Percentiles rank a stretch among this genome's conserved stretches.
Conservation (phyloP, 2,888 invertebrate species). For the Drosophila kambysellisi region DNA sequence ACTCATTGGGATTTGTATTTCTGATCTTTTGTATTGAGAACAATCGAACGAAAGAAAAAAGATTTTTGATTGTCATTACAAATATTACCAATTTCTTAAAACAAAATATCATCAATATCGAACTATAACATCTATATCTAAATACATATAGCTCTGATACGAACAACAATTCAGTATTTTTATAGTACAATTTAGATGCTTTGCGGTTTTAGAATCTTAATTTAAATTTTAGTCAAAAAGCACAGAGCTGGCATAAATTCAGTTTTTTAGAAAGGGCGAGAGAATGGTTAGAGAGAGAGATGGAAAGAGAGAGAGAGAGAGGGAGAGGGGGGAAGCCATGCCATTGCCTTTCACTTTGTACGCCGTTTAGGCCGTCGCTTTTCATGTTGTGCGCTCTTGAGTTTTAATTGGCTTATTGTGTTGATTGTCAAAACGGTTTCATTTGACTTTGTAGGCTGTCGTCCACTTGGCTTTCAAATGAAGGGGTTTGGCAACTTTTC, state of each 20-base stretch:
- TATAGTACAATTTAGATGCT: not conserved
- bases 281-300: not conserved
- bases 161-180: not conserved
- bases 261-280: slow-evolving; percentile 38
- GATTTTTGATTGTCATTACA: not conserved
- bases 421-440: slow-evolving; percentile 51
- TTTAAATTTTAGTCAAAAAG: slow-evolving; percentile 20
- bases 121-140: not conserved
- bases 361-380: slow-evolving; percentile 23
- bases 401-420: slow-evolving; percentile 77
- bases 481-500: slow-evolving; percentile 39
- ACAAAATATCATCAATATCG: not conserved
- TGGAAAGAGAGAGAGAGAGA: not conserved
- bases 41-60: not conserved
- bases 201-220: slow-evolving; percentile 31
- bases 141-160: not conserved
- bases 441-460: slow-evolving; percentile 23
- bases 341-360: slow-evolving; percentile 29
- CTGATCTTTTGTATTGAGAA: not conserved
- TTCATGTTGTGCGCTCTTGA: slow-evolving; percentile 49
- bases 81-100: not conserved
- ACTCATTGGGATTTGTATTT: not conserved
- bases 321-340: not conserved
- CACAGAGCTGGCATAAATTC: slow-evolving; percentile 58
- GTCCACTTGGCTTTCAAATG: slow-evolving; percentile 29